phyloP scores from a whole-genome alignment of 2,113 vertebrate species.

The Tauraco erythrolophus region DNA sequence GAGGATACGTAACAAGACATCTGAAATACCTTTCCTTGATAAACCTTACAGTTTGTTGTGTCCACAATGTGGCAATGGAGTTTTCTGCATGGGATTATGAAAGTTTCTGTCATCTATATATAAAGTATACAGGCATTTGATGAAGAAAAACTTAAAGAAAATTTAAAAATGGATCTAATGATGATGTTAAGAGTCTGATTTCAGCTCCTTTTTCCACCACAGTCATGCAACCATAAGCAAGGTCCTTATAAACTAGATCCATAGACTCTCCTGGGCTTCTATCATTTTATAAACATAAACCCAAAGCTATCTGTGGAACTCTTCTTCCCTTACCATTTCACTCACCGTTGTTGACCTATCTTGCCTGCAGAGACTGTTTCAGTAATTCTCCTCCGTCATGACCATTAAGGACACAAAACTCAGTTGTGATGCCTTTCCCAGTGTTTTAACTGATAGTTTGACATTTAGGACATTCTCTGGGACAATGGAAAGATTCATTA shows the following conservation, averaged over 20 bases:
- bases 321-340: neutral
- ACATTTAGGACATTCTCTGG: neutral
- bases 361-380: neutral
- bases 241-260: neutral
- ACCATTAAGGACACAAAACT: neutral
- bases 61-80: neutral
- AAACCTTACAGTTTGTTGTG: neutral
- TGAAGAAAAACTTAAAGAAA: neutral
- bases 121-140: neutral
- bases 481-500: neutral
- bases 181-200: neutral
- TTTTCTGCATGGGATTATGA: neutral
- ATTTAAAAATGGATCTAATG: neutral
- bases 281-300: neutral
- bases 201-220: neutral
- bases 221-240: neutral
- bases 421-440: neutral
- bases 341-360: neutral
- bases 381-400: neutral
- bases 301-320: neutral
- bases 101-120: neutral
- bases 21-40: neutral
- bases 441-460: neutral
- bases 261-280: neutral
- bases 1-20: neutral